phyloP scores from a whole-genome alignment of 2,888 invertebrate species.

The Ophion slaviceki region DNA sequence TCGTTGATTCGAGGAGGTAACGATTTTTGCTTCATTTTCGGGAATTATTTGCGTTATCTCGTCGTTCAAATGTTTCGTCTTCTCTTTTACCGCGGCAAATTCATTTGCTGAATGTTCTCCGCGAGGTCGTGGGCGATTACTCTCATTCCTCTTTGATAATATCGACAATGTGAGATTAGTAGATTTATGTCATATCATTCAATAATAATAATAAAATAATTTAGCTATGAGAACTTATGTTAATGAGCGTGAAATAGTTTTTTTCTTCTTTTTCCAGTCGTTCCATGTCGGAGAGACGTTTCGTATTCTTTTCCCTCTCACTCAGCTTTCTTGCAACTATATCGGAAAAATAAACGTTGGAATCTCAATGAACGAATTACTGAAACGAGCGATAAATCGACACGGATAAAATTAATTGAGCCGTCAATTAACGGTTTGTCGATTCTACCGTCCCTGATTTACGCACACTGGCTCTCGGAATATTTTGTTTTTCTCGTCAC shows the following conservation, averaged over 20 bases:
- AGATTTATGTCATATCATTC: slow-evolving; percentile 48
- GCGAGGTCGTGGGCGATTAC: slow-evolving; percentile 51
- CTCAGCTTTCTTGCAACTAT: not conserved
- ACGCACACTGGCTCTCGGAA: slow-evolving; percentile 39
- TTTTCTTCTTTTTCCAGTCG: slow-evolving; percentile 57
- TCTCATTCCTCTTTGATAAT: slow-evolving; percentile 56
- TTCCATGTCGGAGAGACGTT: slow-evolving; percentile 51
- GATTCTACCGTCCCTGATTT: slow-evolving; percentile 29
- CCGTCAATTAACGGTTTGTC: slow-evolving; percentile 7
- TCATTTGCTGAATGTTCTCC: too few relatives aligned
- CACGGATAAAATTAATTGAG: not conserved
- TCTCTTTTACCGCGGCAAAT: slow-evolving; percentile 26
- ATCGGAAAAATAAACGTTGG: slow-evolving; percentile 41
- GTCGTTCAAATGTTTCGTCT: slow-evolving; percentile 27
- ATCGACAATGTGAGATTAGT: slow-evolving; percentile 62
- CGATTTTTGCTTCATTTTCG: slow-evolving; percentile 36
- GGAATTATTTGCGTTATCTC: slow-evolving; percentile 13
- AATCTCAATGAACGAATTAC: slow-evolving; percentile 16
- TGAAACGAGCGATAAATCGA: not conserved
- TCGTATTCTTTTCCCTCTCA: not conserved
- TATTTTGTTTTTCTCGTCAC: slow-evolving; percentile 12
- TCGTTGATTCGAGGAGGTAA: slow-evolving; percentile 51
- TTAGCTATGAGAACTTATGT: slow-evolving; percentile 73
- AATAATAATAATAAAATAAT: slow-evolving; percentile 43
- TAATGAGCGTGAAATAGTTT: slow-evolving; percentile 81